Evolutionary conservation across 2,113 vertebrate genomes (phyloP).

Genomic region (Sialia sialis): DNA sequence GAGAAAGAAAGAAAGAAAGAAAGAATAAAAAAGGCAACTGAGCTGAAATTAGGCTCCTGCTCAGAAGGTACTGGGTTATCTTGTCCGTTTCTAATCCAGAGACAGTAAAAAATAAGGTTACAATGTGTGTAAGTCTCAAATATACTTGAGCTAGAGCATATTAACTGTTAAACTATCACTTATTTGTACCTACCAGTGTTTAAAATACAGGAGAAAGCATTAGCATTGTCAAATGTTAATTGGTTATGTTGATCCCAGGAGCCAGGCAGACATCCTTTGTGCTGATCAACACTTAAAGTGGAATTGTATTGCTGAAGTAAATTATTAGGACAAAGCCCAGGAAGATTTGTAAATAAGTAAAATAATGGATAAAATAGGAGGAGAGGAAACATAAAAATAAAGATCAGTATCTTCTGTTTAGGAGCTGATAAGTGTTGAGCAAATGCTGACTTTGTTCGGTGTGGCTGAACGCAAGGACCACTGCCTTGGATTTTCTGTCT

Average conservation of each 20-base stretch:
- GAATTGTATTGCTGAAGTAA: neutral
- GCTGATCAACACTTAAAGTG: conserved; percentile 14
- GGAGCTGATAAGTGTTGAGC: neutral
- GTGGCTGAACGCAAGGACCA: neutral
- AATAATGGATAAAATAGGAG: neutral
- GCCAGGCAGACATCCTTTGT: neutral
- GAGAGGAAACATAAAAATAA: neutral
- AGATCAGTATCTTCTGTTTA: neutral
- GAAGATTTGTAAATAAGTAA: neutral
- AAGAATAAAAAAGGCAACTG: neutral
- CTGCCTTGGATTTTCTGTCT: neutral
- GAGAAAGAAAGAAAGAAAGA: neutral
- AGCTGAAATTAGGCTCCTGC: neutral
- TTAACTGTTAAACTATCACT: neutral
- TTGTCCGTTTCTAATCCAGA: neutral
- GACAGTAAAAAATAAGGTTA: neutral
- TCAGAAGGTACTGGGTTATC: neutral
- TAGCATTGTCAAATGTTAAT: neutral
- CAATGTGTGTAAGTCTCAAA: neutral
- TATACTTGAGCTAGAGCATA: neutral
- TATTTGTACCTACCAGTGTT: neutral
- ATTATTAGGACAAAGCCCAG: neutral
- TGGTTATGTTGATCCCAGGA: neutral
- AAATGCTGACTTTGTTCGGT: neutral
- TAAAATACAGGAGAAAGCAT: neutral